Evolutionary conservation across 2,888 invertebrate genomes (phyloP), one percentile per base, ranked within the genome.

Genomic region (Hedya salicella): DNA sequence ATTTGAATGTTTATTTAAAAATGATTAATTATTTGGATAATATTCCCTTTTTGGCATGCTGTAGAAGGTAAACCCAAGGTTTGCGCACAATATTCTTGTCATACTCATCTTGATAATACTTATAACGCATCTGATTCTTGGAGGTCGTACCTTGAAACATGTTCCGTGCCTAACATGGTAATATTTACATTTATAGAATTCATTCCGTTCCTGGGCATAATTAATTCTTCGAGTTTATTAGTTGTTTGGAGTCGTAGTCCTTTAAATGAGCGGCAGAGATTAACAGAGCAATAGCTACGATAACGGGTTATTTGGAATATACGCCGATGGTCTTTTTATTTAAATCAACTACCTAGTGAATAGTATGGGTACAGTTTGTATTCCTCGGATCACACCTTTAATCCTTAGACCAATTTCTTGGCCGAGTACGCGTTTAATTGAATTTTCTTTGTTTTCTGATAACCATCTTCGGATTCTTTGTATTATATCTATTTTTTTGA

Each of bases 91-190:
- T 44, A 66, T 66, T 19, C 32, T 21, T 42, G 53, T 53, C 66
- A 53, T 60, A 60, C 39, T 16, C 60, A 54, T 66, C 61, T 61
- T 66, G 60, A 66, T 61, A 54, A 21, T 32, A 6, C 39, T 61
- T 54, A 59, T 59, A 48, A 59, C 40, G 16, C 19, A 54, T 49
- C 32, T 49, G 48, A 54, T 54, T 46, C 17, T 44, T 30, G 57
- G 57, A 64, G 63, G 63, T 16, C 56, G 21, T 61, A 66, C 66
- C 66, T 66, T 66, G 66, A 54, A 54, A 61, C 65, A 48, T 42
- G 61, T 61, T 48, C 53, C 14, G 46, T 21, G 4, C 48, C 39
- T 49, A 49, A 60, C 48, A 49, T 49, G 59, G 59, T 49, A 60
- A 5, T 25, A 50, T 25, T 42, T 25, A 40, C 40, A 40, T 50